Evolutionary conservation across 2,113 vertebrate genomes (phyloP), one percentile per base, ranked within the genome.

Genomic region (Triplophysa rosa): DNA sequence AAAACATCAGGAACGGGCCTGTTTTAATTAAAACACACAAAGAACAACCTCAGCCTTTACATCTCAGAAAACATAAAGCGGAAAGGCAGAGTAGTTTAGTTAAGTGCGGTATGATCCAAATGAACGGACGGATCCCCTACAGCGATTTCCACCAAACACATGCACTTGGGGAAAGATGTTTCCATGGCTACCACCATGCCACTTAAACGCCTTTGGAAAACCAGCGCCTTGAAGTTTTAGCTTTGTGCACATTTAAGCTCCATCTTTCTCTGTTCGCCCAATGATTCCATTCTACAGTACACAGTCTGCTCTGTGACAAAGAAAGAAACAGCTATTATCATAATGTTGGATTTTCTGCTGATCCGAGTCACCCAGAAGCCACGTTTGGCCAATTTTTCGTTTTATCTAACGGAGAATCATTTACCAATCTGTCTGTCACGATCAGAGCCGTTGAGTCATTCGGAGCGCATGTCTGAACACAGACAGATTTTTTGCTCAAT

Each of bases 161-260:
- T n/a, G 49, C 13, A 6, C 17, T 42, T 2, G 9, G 16, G 67
- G 52, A 61, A 67, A 59, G 45, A 58, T 12, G 74, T 84, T 67
- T 77, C 82, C 67, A 83, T 80, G 82, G 82, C 49, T 73, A 84
- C 78, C 67, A 19, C 23, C 77, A 64, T 67, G 77, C 54, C 47
- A 54, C 58, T 79, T 24, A 47, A 52, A 70, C 59, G 82, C 67
- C 61, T 71, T 80, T 64, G n/a, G 59, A 77, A 37, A 9, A 17
- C 33, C 17, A n/a, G 29, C 33, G 49, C 67, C 29, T 77, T 59
- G 17, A 78, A 64, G 70, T 67, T 63, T 63, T 17, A 68, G 56
- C 54, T 40, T 21, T 42, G 26, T 69, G 58, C 69, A 65, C 64
- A 76, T 80, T 65, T 69, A 64, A 67, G 33, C 45, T 21, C 69